These are phyloP conservation scores for Scaptomyza reducta DNA, from an alignment of 2,888 invertebrate genomes.

Conservation along the genomic window DNA sequence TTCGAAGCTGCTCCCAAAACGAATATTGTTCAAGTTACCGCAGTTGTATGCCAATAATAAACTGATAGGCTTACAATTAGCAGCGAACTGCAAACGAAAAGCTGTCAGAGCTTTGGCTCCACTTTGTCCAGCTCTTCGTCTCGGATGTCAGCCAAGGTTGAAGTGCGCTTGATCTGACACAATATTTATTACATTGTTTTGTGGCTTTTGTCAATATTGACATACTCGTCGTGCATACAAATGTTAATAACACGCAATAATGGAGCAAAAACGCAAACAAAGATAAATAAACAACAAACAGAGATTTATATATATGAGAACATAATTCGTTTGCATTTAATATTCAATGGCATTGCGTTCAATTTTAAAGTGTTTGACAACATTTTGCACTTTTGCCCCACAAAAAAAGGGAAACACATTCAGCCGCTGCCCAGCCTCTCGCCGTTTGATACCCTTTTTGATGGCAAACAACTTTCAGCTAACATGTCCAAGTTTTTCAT, in stretches of 20 bases:
- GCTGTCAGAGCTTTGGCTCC: neutral
- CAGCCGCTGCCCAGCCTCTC: neutral
- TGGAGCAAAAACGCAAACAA: slow-evolving; percentile 4
- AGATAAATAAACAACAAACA: slow-evolving; percentile 9
- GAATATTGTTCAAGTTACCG: slow-evolving; percentile 16
- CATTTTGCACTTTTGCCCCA: slow-evolving; percentile 64
- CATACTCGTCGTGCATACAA: slow-evolving; percentile 28
- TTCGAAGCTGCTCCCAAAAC: slow-evolving; percentile 14
- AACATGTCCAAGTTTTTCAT: slow-evolving; percentile 64
- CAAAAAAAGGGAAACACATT: slow-evolving; percentile 21
- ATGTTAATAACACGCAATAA: slow-evolving; percentile 61
- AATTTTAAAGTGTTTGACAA: slow-evolving; percentile 55
- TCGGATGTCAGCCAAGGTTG: slow-evolving; percentile 14
- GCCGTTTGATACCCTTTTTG: slow-evolving; percentile 6
- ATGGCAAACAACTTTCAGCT: slow-evolving; percentile 42
- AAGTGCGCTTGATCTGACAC: neutral
- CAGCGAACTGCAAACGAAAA: neutral
- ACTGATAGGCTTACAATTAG: slow-evolving; percentile 51
- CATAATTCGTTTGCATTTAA: neutral
- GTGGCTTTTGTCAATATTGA: slow-evolving; percentile 57
- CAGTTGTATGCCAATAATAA: slow-evolving; percentile 35
- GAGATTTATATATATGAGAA: too few relatives aligned
- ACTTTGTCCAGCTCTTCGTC: neutral
- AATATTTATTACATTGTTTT: slow-evolving; percentile 40
- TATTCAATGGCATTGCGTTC: slow-evolving; percentile 6